A percentile compares a stretch with the other conserved stretches of the same genome.
Evolutionary conservation across 2,797 vertebrate species (phyloP).

Genomic region (Pogoniulus pusillus): DNA sequence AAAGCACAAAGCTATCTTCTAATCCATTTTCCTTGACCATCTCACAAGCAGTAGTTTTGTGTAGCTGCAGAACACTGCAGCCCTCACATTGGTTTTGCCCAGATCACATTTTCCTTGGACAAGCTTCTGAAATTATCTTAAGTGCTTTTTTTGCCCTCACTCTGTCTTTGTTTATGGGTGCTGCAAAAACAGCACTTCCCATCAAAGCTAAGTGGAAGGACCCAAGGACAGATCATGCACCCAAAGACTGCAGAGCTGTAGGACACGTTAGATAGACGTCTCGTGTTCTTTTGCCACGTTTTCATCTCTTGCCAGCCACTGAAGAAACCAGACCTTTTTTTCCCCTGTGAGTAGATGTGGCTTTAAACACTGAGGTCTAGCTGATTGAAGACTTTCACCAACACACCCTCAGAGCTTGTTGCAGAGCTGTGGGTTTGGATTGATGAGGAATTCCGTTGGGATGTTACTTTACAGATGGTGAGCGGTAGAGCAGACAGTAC

Average conservation of each 20-base stretch:
- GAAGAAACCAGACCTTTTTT: not conserved
- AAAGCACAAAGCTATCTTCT: constrained; percentile 15
- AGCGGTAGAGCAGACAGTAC: not conserved
- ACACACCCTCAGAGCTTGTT: not conserved
- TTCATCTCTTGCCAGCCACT: not conserved
- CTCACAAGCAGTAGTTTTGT: not conserved
- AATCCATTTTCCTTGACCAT: not conserved
- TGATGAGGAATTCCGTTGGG: not conserved
- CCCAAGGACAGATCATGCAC: rapidly evolving
- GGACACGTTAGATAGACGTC: not conserved
- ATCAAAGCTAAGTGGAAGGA: not conserved
- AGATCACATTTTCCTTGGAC: not conserved
- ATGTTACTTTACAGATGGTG: constrained; percentile 12
- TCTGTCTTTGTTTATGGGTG: not conserved
- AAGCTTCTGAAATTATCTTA: not conserved
- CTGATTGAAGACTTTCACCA: not conserved
- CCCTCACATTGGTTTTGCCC: not conserved
- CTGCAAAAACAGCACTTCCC: not conserved
- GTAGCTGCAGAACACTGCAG: not conserved
- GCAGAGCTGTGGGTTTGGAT: not conserved
- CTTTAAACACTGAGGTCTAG: not conserved
- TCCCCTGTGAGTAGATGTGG: not conserved
- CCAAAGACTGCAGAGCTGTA: not conserved
- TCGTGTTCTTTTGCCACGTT: not conserved
- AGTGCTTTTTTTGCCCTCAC: not conserved